phyloP scores from a whole-genome alignment of 2,797 vertebrate genomes.

The Chelidonichthys spinosus region DNA sequence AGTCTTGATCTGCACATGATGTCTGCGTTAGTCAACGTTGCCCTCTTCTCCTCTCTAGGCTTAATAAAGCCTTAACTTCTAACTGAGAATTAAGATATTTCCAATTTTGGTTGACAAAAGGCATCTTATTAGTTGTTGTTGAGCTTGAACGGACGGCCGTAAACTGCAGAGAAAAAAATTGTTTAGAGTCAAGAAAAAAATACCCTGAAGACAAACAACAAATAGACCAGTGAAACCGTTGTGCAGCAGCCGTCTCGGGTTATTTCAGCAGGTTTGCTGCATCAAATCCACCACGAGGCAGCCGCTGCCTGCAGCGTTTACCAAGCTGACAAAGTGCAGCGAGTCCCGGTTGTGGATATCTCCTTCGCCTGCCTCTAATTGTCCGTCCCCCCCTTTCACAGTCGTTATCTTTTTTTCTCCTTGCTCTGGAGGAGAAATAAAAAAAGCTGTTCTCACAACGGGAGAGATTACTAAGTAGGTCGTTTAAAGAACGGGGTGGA shows the following conservation, averaged over 20 bases:
- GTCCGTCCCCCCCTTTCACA: background rate
- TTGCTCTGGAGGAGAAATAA: background rate
- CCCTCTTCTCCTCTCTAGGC: background rate
- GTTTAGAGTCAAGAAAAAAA: conserved; percentile 11
- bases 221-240: conserved; percentile 22
- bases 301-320: conserved; percentile 1
- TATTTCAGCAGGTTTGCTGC: conserved; percentile 7
- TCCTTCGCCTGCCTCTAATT: background rate
- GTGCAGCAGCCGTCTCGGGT: background rate
- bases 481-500: conserved; percentile 36
- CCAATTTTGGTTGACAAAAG: background rate
- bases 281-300: conserved; percentile 15
- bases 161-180: conserved; percentile 22
- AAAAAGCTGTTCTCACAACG: conserved; percentile 18
- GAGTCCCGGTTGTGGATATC: conserved; percentile 19
- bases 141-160: background rate
- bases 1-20: background rate
- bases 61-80: too few relatives aligned
- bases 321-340: conserved; percentile 25
- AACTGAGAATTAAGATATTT: too few relatives aligned
- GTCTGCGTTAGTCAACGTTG: background rate
- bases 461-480: conserved; percentile 54
- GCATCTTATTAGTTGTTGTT: background rate
- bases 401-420: conserved; percentile 28
- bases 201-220: conserved; percentile 20